Conservation (phyloP, 2,113 vertebrate species). For the Erythrocercus mccallii region DNA sequence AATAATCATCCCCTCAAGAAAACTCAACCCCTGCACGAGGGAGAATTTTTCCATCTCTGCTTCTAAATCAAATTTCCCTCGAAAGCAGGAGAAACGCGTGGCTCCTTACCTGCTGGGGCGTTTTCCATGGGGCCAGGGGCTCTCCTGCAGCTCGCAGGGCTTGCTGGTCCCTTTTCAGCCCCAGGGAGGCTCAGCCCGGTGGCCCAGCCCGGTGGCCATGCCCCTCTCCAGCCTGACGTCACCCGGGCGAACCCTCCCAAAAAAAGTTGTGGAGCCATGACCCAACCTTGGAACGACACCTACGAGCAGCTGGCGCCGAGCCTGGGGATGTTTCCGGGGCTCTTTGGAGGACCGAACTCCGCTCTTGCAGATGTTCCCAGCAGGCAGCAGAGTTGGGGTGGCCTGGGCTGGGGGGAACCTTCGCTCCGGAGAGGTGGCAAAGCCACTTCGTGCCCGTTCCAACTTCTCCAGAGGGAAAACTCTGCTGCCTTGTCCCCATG, state of each 20-base stretch:
- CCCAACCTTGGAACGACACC: not conserved
- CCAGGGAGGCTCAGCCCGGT: not conserved
- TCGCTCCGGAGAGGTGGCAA: rapidly evolving
- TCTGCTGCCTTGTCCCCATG: not conserved
- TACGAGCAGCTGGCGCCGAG: not conserved
- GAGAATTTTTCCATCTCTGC: not conserved
- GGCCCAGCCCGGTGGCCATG: not conserved
- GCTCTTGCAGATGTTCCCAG: rapidly evolving
- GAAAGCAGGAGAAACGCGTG: rapidly evolving
- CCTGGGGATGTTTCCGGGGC: rapidly evolving
- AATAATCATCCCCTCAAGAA: rapidly evolving
- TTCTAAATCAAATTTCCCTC: not conserved
- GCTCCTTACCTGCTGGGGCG: not conserved
- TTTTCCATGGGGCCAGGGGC: not conserved
- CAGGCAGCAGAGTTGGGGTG: not conserved
- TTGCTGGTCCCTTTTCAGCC: not conserved
- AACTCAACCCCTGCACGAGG: not conserved
- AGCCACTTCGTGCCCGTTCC: not conserved
- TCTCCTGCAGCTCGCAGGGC: not conserved
- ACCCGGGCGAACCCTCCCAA: not conserved
- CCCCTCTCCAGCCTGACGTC: conserved; percentile 37
- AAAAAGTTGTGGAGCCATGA: not conserved
- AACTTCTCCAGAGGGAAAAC: not conserved
- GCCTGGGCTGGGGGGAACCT: rapidly evolving
- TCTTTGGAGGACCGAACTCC: rapidly evolving